Conservation (phyloP, 2,113 vertebrate genomes). For the Caretta caretta region DNA sequence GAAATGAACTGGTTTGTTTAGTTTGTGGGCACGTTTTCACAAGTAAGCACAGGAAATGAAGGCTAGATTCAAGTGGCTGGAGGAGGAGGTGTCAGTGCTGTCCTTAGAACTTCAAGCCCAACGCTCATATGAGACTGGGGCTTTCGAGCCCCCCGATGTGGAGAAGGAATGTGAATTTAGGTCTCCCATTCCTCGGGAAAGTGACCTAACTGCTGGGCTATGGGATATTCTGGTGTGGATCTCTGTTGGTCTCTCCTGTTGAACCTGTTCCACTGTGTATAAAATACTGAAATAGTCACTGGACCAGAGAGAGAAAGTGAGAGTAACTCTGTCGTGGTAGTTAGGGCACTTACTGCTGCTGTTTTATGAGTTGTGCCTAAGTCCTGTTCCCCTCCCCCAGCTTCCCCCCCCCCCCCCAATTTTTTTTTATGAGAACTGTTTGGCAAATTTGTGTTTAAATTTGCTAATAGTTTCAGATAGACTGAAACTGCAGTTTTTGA, state of each 20-base stretch:
- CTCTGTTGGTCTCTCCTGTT: not conserved
- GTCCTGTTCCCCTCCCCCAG: not conserved
- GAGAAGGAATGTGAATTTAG: not conserved
- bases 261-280: not conserved
- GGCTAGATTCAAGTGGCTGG: not conserved
- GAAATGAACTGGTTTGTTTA: not conserved
- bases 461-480: not conserved
- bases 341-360: not conserved
- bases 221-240: not conserved
- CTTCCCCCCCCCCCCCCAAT: fast-evolving
- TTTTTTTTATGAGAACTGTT: not conserved
- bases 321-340: not conserved
- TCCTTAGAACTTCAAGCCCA: not conserved
- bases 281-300: not conserved
- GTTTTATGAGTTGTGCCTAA: not conserved
- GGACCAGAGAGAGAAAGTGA: not conserved
- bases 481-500: not conserved
- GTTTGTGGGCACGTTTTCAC: not conserved
- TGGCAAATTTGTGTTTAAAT: not conserved
- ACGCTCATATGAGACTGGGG: not conserved
- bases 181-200: not conserved
- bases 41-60: not conserved
- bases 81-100: not conserved
- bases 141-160: not conserved
- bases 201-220: not conserved